A percentile compares a stretch with the other conserved stretches of the same genome.
These are phyloP conservation scores for Lepetodrilus schrolli DNA, from an alignment of 2,888 invertebrate species.

Conservation along the genomic window DNA sequence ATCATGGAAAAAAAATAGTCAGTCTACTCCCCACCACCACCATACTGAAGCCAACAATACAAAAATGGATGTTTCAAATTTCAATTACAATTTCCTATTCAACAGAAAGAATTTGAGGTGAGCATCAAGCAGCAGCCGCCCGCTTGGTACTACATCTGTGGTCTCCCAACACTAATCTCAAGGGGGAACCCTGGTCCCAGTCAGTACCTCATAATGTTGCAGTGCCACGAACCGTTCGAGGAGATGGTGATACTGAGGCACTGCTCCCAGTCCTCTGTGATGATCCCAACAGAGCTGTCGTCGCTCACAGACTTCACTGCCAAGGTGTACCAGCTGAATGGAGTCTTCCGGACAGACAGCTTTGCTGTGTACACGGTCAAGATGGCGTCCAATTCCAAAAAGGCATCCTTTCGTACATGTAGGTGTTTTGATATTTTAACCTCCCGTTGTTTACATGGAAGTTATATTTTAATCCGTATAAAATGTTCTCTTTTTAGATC, in stretches of 20 bases:
- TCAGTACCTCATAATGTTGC: background rate
- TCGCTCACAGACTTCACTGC: background rate
- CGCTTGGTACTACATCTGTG: background rate
- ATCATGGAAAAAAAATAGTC: too few relatives aligned
- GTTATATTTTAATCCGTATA: too few relatives aligned
- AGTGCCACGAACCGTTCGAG: background rate
- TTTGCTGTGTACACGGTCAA: background rate
- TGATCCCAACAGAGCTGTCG: background rate
- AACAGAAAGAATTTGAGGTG: background rate
- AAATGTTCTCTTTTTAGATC: too few relatives aligned
- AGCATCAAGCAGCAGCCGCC: conserved; percentile 18
- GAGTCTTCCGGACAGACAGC: background rate
- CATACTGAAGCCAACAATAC: too few relatives aligned
- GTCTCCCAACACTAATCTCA: background rate
- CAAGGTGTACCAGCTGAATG: background rate
- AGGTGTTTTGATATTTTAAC: background rate
- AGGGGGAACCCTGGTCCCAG: background rate
- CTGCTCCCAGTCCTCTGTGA: background rate
- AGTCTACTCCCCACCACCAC: too few relatives aligned
- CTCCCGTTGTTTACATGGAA: too few relatives aligned
- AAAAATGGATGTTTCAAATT: too few relatives aligned
- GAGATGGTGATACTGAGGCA: background rate
- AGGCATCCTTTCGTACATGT: conserved; percentile 8
- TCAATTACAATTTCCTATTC: too few relatives aligned
- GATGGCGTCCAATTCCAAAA: background rate